Conservation (phyloP, 2,797 vertebrate genomes). For the Aythya fuligula region DNA sequence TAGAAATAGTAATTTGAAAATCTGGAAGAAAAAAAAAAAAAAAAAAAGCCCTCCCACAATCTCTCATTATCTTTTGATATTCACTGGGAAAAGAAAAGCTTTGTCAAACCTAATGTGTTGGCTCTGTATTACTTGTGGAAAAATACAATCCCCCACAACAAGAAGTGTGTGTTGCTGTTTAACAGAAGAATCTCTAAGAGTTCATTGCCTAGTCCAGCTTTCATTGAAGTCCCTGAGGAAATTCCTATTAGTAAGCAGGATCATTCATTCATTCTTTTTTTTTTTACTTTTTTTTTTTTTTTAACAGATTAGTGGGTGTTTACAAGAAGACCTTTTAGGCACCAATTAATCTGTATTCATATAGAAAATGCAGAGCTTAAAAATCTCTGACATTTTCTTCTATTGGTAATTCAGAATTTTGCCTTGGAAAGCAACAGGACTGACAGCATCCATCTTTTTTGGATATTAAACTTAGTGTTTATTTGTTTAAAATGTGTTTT, state of each 20-base stretch:
- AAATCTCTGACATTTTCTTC: neutral
- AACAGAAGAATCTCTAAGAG: neutral
- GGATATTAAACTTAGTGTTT: neutral
- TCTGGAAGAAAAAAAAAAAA: neutral
- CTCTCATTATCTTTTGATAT: constrained; percentile 2
- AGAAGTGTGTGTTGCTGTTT: neutral
- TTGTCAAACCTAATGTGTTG: neutral
- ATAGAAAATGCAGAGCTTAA: neutral
- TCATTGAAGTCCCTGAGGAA: neutral
- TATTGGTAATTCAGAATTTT: constrained; percentile 9
- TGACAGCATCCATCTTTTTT: neutral
- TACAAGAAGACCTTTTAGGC: constrained; percentile 15
- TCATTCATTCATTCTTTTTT: neutral
- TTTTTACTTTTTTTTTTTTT: neutral
- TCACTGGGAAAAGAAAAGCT: neutral
- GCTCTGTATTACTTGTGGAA: neutral
- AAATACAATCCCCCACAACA: neutral
- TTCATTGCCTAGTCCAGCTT: neutral
- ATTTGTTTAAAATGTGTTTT: neutral
- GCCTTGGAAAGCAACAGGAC: neutral
- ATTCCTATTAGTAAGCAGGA: neutral
- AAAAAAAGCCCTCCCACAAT: neutral
- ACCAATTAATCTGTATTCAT: constrained; percentile 17
- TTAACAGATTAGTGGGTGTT: constrained; percentile 19
- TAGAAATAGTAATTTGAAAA: neutral